Evolutionary conservation across 2,888 invertebrate genomes (phyloP).

Genomic region (Diloba caeruleocephala): DNA sequence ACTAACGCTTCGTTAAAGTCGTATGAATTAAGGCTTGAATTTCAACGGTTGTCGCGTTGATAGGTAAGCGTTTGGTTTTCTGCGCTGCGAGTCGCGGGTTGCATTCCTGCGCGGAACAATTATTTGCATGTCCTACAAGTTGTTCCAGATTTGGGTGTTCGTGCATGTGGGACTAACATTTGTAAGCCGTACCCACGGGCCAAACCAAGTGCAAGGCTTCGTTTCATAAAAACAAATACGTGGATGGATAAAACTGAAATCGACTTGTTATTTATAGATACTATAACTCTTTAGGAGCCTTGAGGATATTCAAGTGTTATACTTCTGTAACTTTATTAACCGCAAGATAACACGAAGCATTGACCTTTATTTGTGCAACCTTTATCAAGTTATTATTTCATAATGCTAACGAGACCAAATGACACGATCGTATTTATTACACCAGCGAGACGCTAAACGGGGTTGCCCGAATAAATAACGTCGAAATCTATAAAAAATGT

Average conservation of each 20-base stretch:
- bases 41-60: too few species aligned
- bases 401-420: slow-evolving; percentile 65
- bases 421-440: slow-evolving; percentile 59
- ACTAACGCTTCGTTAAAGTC: slow-evolving; percentile 27
- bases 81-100: too few species aligned
- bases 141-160: too few species aligned
- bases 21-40: slow-evolving; percentile 29
- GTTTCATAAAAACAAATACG: too few species aligned
- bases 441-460: slow-evolving; percentile 54
- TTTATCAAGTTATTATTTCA: slow-evolving; percentile 58
- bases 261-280: too few species aligned
- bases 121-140: too few species aligned
- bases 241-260: too few species aligned
- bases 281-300: slow-evolving; percentile 21
- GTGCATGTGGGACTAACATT: too few species aligned
- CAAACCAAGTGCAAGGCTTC: too few species aligned
- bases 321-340: slow-evolving; percentile 41
- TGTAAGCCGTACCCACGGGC: too few species aligned
- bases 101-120: too few species aligned
- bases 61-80: too few species aligned
- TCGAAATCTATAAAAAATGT: slow-evolving; percentile 82
- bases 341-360: slow-evolving; percentile 46
- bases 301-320: slow-evolving; percentile 29
- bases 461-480: slow-evolving; percentile 80
- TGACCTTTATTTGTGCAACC: slow-evolving; percentile 52